Conservation (phyloP, 2,888 invertebrate species). For the Cheilosia grossa region DNA sequence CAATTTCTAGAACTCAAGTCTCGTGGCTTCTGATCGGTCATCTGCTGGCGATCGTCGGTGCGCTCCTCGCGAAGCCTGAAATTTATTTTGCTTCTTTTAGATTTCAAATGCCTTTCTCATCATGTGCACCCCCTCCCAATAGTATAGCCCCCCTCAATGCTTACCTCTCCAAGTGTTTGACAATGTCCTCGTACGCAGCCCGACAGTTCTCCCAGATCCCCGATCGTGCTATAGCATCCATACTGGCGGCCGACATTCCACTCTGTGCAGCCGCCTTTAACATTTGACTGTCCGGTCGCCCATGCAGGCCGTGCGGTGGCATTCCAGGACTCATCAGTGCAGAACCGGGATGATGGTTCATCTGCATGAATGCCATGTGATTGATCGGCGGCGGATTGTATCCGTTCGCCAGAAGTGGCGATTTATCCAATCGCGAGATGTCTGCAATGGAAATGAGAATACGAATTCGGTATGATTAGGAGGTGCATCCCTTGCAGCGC, state of each 20-base stretch:
- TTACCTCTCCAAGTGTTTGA: constrained; percentile 97
- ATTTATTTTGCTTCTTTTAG: constrained; percentile 74
- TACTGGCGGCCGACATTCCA: constrained; percentile 88
- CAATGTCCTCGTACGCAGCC: constrained; percentile 97
- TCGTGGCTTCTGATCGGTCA: constrained; percentile 92
- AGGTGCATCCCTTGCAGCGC: constrained; percentile 56
- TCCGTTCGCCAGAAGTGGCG: constrained; percentile 95
- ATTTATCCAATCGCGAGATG: constrained; percentile 95
- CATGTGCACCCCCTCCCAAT: background rate
- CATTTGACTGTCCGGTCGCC: constrained; percentile 88
- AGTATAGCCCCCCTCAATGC: constrained; percentile 78
- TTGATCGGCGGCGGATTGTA: constrained; percentile 97
- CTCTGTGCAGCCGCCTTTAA: constrained; percentile 90
- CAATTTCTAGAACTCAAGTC: constrained; percentile 95
- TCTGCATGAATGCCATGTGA: constrained; percentile 97
- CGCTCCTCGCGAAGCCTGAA: constrained; percentile 93
- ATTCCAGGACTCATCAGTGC: constrained; percentile 95
- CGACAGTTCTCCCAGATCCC: constrained; percentile 98
- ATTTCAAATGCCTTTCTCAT: constrained; percentile 60
- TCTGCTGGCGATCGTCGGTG: constrained; percentile 93
- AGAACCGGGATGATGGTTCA: constrained; percentile 89
- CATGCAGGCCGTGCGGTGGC: constrained; percentile 91
- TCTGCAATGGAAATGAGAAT: constrained; percentile 85
- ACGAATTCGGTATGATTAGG: constrained; percentile 56
- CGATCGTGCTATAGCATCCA: constrained; percentile 95